Percentiles rank a stretch among this genome's conserved stretches.
Conservation (phyloP, 2,797 vertebrate species). For the Brachymystax lenok region DNA sequence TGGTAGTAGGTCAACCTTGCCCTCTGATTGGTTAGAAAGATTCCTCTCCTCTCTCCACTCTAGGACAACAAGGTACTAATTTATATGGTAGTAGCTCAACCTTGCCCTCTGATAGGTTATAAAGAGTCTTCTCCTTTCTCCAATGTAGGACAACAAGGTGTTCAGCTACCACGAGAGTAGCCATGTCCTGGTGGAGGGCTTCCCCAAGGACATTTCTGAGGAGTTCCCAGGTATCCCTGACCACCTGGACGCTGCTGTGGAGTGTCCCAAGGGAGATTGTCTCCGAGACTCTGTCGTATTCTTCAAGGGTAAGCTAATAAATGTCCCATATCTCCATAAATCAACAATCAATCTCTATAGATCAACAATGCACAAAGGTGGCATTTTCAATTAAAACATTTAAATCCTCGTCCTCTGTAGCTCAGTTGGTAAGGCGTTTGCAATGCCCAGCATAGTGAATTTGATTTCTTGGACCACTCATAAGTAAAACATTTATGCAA, state of each 20-base stretch:
- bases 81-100: not conserved
- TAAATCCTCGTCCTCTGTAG: no score
- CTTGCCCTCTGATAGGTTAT: not conserved
- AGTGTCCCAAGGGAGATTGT: constrained; percentile 83
- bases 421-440: no score
- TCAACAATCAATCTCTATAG: no score
- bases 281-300: constrained; percentile 74
- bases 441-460: no score
- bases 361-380: no score
- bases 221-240: constrained; percentile 80
- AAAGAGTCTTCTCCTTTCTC: not conserved
- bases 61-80: no score
- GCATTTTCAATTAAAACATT: no score
- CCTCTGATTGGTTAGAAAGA: no score
- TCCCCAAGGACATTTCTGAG: constrained; percentile 74
- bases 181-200: constrained; percentile 55
- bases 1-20: no score
- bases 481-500: no score
- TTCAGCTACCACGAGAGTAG: constrained; percentile 73
- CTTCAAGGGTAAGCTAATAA: constrained; percentile 77
- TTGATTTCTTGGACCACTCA: no score
- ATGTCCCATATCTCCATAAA: not conserved
- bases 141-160: constrained; percentile 73
- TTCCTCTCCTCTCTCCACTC: no score
- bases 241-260: constrained; percentile 80